These are phyloP conservation scores for Trissoscelio sp. DNA, from an alignment of 2,888 invertebrate genomes.

Conservation along the genomic window DNA sequence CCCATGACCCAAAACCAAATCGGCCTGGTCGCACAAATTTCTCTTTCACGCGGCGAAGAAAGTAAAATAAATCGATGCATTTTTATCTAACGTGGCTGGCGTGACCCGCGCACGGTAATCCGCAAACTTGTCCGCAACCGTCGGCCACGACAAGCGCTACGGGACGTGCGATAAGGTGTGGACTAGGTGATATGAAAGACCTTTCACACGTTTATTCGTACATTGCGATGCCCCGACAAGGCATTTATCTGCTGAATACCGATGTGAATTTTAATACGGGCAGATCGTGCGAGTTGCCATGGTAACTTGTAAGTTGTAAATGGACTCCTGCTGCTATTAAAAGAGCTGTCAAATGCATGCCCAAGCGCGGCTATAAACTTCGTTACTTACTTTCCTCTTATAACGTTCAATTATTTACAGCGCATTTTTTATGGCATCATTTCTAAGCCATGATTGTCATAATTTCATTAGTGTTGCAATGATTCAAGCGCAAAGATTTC, in stretches of 20 bases:
- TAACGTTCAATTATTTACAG: constrained; percentile 47
- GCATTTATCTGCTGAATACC: constrained; percentile 51
- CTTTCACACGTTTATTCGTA: constrained; percentile 63
- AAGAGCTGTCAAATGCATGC: constrained; percentile 66
- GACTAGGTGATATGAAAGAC: constrained; percentile 56
- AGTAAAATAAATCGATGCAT: constrained; percentile 54
- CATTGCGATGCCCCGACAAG: constrained; percentile 50
- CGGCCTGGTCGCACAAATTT: constrained; percentile 36
- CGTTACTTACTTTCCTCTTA: constrained; percentile 51
- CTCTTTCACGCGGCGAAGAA: constrained; percentile 42
- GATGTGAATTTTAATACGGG: constrained; percentile 59
- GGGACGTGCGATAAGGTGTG: constrained; percentile 56
- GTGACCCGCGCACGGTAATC: constrained; percentile 41
- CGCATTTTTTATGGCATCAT: constrained; percentile 22
- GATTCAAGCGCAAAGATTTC: constrained; percentile 1
- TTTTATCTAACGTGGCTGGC: constrained; percentile 33
- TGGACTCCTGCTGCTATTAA: constrained; percentile 65
- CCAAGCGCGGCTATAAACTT: constrained; percentile 41
- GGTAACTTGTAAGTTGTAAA: constrained; percentile 62
- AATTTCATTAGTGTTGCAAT: constrained; percentile 40
- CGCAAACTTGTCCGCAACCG: constrained; percentile 49
- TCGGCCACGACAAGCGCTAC: constrained; percentile 40
- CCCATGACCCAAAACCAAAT: constrained; percentile 53
- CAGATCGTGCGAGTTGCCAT: constrained; percentile 60
- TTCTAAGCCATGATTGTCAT: constrained; percentile 35